Percentiles rank a stretch among this genome's conserved stretches.
These are phyloP conservation scores for Heterotis niloticus DNA, from an alignment of 2,113 vertebrate genomes.

Conservation along the genomic window DNA sequence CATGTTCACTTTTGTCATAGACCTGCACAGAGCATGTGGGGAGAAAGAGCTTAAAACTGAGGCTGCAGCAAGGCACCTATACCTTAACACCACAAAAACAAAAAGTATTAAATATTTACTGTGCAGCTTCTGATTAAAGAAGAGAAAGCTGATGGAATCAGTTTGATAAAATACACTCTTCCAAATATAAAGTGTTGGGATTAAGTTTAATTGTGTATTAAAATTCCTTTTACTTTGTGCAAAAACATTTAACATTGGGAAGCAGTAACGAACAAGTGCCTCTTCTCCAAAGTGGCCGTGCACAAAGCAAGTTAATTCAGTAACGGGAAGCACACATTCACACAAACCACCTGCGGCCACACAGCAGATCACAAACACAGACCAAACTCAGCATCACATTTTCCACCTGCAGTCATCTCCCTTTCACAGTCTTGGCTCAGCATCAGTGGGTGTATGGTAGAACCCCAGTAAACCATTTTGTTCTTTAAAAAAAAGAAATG, in stretches of 20 bases:
- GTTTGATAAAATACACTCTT: background rate
- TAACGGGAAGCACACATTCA: conserved; percentile 20
- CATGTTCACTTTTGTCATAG: background rate
- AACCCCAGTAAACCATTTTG: conserved; percentile 35
- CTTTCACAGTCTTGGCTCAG: conserved; percentile 17
- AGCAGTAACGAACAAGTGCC: background rate
- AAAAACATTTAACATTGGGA: background rate
- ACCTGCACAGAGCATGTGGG: background rate
- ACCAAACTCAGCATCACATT: background rate
- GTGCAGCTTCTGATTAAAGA: conserved; percentile 1
- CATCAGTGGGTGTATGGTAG: background rate
- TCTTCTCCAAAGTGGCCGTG: background rate
- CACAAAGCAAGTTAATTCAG: conserved; percentile 8
- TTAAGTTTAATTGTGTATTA: too few species aligned
- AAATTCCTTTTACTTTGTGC: background rate
- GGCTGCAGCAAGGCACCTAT: conserved; percentile 12
- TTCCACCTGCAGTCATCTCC: background rate
- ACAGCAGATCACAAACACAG: background rate
- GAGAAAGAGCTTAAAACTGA: too few species aligned
- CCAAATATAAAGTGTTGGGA: background rate
- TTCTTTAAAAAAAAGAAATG: conserved; percentile 21
- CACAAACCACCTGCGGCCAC: background rate
- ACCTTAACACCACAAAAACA: conserved; percentile 1
- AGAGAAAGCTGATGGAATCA: conserved; percentile 5
- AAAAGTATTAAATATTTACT: background rate